Evolutionary conservation across 2,113 vertebrate genomes (phyloP).

Genomic region (Odocoileus hemionus): DNA sequence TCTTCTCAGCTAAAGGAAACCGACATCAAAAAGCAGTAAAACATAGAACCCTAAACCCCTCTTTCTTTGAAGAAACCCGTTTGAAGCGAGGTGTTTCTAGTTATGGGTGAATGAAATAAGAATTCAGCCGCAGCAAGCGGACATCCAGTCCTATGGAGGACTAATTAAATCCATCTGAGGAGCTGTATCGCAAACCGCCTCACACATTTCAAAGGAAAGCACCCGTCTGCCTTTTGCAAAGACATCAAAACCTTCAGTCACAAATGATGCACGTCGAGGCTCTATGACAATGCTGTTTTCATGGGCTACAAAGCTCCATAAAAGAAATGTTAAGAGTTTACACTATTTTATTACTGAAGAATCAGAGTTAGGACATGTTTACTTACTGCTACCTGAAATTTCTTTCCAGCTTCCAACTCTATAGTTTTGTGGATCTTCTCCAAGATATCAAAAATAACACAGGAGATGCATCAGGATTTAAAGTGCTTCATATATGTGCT

Average conservation of each 20-base stretch:
- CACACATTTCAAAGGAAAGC: constrained; percentile 86
- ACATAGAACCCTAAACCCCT: constrained; percentile 86
- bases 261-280: constrained; percentile 77
- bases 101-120: constrained; percentile 90
- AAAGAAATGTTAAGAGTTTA: constrained; percentile 71
- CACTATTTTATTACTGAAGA: constrained; percentile 64
- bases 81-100: constrained; percentile 91
- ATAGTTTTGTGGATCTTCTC: not conserved
- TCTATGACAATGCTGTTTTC: constrained; percentile 75
- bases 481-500: not conserved
- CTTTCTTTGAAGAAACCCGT: constrained; percentile 86
- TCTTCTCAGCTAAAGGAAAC: constrained; percentile 88
- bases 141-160: constrained; percentile 85
- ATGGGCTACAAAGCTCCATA: constrained; percentile 75
- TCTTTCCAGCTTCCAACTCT: not conserved
- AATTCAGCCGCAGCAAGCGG: constrained; percentile 89
- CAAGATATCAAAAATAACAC: not conserved
- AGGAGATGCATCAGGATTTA: not conserved
- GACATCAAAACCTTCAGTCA: constrained; percentile 87
- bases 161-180: constrained; percentile 94
- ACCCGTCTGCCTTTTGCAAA: constrained; percentile 78
- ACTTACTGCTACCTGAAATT: not conserved
- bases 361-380: constrained; percentile 50
- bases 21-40: constrained; percentile 93
- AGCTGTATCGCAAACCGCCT: constrained; percentile 81